Conservation (phyloP, 2,888 invertebrate genomes). For the Caenorhabditis doughertyi region DNA sequence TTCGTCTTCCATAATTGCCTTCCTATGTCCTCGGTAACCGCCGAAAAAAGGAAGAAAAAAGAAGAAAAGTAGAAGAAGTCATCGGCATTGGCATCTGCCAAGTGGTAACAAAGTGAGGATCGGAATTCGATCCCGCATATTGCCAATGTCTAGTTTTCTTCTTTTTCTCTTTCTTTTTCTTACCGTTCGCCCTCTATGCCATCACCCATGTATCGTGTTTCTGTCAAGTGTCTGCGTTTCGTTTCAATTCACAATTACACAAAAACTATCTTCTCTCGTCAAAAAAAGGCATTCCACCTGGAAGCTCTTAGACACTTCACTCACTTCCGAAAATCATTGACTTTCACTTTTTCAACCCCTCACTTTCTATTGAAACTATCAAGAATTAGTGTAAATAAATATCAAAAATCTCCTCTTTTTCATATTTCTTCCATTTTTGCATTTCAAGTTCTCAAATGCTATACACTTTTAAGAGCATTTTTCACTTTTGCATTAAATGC, state of each 20-base stretch:
- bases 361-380: slow-evolving; percentile 41
- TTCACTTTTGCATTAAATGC: slow-evolving; percentile 1
- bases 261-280: slow-evolving; percentile 23
- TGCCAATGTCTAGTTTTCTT: slow-evolving; percentile 43
- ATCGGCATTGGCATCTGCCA: slow-evolving; percentile 46
- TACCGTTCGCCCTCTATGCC: slow-evolving; percentile 49
- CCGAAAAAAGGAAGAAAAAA: slow-evolving; percentile 12
- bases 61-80: slow-evolving; percentile 22
- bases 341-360: slow-evolving; percentile 47
- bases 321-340: slow-evolving; percentile 58
- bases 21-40: slow-evolving; percentile 19
- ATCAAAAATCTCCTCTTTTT: no score
- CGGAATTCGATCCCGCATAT: slow-evolving; percentile 45
- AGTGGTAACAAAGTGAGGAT: slow-evolving; percentile 59
- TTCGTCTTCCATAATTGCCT: slow-evolving; percentile 34
- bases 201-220: slow-evolving; percentile 59
- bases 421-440: neutral
- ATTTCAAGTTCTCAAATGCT: neutral
- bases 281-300: slow-evolving; percentile 48
- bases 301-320: slow-evolving; percentile 54
- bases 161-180: slow-evolving; percentile 17
- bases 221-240: slow-evolving; percentile 45
- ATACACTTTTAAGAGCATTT: neutral
- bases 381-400: slow-evolving; percentile 16
- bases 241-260: slow-evolving; percentile 51